Conservation (phyloP, 2,113 vertebrate genomes). For the Pachyramphus minor region DNA sequence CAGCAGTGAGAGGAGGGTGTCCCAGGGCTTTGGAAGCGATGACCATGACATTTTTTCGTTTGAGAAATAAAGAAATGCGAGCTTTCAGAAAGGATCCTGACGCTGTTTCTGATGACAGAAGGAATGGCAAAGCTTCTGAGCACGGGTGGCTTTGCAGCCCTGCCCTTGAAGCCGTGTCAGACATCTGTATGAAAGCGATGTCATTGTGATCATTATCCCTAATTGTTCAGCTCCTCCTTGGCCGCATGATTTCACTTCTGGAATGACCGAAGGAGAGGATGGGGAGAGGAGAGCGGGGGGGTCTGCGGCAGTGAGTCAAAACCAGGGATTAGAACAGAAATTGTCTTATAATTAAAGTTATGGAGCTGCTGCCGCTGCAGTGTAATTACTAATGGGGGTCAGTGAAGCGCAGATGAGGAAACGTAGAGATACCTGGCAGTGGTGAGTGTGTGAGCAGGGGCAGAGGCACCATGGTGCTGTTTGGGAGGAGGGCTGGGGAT, state of each 20-base stretch:
- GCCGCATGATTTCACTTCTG: constrained; percentile 2
- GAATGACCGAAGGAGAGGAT: not conserved
- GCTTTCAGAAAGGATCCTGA: not conserved
- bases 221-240: constrained; percentile 13
- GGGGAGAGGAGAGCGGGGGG: not conserved
- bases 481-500: not conserved
- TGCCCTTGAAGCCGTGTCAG: not conserved
- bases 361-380: not conserved
- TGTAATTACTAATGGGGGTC: not conserved
- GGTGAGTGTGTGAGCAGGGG: not conserved
- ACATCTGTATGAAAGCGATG: not conserved
- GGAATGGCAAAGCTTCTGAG: not conserved
- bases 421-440: not conserved
- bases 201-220: not conserved
- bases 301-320: not conserved
- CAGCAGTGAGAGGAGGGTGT: not conserved
- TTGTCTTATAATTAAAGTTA: constrained; percentile 53
- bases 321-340: constrained; percentile 28
- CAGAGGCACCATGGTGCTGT: not conserved
- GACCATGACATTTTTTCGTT: not conserved
- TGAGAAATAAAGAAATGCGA: not conserved
- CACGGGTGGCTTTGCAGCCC: not conserved
- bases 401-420: not conserved
- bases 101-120: not conserved
- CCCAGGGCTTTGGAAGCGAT: not conserved